phyloP scores from a whole-genome alignment of 2,888 invertebrate genomes.

The Matsumyia berberina region DNA sequence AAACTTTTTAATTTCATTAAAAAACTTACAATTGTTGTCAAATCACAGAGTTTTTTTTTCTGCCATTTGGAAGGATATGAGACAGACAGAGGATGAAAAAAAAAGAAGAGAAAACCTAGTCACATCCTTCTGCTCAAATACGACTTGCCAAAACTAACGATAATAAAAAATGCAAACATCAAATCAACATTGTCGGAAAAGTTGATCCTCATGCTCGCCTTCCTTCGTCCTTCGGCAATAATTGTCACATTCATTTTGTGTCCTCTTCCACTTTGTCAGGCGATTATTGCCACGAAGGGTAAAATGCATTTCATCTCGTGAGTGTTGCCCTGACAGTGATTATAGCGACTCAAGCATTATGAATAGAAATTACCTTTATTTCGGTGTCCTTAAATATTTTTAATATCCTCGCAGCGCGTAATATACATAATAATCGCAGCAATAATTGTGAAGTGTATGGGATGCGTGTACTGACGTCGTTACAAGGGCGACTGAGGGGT shows the following conservation, averaged over 20 bases:
- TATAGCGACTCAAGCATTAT: slow-evolving; percentile 9
- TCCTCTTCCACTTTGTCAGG: slow-evolving; percentile 18
- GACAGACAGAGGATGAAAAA: not conserved
- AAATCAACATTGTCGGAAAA: slow-evolving; percentile 61
- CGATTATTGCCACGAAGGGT: slow-evolving; percentile 15
- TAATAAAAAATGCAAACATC: slow-evolving; percentile 42
- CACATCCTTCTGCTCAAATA: slow-evolving; percentile 33
- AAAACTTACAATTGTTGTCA: slow-evolving; percentile 65
- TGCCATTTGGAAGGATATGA: slow-evolving; percentile 25
- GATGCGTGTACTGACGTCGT: slow-evolving; percentile 5
- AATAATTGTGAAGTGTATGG: slow-evolving; percentile 28
- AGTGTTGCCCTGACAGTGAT: slow-evolving; percentile 12
- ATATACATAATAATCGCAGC: slow-evolving; percentile 26
- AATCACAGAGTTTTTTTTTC: slow-evolving; percentile 58
- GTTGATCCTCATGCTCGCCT: slow-evolving; percentile 20
- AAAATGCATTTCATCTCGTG: slow-evolving; percentile 28
- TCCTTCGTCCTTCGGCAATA: slow-evolving; percentile 20
- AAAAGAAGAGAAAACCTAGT: too few relatives aligned
- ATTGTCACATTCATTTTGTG: slow-evolving; percentile 45
- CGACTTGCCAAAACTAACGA: slow-evolving; percentile 37
- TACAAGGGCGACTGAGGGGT: slow-evolving; percentile 26
- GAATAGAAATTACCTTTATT: slow-evolving; percentile 69
- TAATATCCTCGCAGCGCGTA: slow-evolving; percentile 52
- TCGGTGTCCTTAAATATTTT: slow-evolving; percentile 56
- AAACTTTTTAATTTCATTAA: slow-evolving; percentile 70